Evolutionary conservation across 2,113 vertebrate species (phyloP).

Genomic region (Phrynocephalus versicolor): DNA sequence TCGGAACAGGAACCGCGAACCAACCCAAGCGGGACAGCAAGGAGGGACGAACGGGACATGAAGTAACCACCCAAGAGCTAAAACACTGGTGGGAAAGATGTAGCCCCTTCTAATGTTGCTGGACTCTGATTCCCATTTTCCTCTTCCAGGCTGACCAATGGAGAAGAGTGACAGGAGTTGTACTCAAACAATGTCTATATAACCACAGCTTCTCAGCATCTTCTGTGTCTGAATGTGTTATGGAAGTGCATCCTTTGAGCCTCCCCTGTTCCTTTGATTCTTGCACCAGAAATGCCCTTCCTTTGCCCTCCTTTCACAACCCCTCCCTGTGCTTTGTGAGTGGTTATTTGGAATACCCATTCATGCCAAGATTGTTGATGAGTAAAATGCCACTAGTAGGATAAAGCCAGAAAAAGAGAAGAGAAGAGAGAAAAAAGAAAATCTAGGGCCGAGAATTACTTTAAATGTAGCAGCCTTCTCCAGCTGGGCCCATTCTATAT

Average conservation of each 20-base stretch:
- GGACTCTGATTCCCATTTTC: too few species aligned
- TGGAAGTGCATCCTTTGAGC: background rate
- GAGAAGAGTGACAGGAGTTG: too few species aligned
- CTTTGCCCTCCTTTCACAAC: background rate
- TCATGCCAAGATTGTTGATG: background rate
- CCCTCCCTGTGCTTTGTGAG: background rate
- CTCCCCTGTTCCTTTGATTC: background rate
- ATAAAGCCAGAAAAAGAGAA: background rate
- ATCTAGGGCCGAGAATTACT: background rate
- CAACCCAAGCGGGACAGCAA: too few species aligned
- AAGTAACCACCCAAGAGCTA: too few species aligned
- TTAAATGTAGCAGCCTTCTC: background rate
- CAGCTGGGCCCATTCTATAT: background rate
- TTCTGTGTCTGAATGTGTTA: background rate
- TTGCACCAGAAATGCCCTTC: background rate
- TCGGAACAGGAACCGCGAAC: too few species aligned
- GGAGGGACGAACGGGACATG: too few species aligned
- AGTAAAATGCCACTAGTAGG: background rate
- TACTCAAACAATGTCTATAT: too few species aligned
- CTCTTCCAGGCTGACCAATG: too few species aligned
- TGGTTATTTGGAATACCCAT: background rate
- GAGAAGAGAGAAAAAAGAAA: background rate
- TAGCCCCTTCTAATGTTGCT: too few species aligned
- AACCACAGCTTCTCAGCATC: background rate
- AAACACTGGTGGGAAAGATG: too few species aligned